phyloP scores from a whole-genome alignment of 2,888 invertebrate genomes.

The Coenonympha arcania region DNA sequence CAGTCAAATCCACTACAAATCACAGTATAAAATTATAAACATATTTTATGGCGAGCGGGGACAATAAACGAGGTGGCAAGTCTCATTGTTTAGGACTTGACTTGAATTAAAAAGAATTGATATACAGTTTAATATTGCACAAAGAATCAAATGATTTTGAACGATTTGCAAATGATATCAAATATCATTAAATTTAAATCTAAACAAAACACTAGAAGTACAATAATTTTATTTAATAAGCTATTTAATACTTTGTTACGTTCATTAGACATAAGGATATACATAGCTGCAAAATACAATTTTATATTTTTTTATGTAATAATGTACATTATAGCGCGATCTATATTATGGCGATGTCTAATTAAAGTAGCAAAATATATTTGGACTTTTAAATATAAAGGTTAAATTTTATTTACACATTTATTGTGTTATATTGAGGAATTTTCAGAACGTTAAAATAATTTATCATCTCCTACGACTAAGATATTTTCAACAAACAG shows the following conservation, averaged over 20 bases:
- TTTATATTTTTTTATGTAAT: constrained; percentile 5
- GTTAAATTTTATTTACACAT: constrained; percentile 19
- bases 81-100: constrained; percentile 6
- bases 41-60: constrained; percentile 40
- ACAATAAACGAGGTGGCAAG: constrained; percentile 15
- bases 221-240: constrained; percentile 12
- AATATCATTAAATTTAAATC: constrained; percentile 55
- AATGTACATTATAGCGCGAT: constrained; percentile 2
- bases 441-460: constrained; percentile 11
- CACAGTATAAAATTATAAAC: constrained; percentile 45
- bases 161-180: constrained; percentile 58
- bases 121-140: constrained; percentile 45
- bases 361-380: constrained; percentile 21
- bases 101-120: constrained; percentile 4
- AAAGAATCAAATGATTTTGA: constrained; percentile 48
- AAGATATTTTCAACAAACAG: constrained; percentile 18
- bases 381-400: constrained; percentile 5
- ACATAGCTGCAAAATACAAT: constrained; percentile 12
- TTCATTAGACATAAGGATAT: constrained; percentile 12
- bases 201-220: constrained; percentile 25
- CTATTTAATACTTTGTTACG: constrained; percentile 14
- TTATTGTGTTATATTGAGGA: constrained; percentile 13
- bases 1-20: constrained; percentile 50
- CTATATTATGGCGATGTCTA: constrained; percentile 11
- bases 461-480: constrained; percentile 14